Conservation (phyloP, 2,797 vertebrate species). For the Platalea minor region DNA sequence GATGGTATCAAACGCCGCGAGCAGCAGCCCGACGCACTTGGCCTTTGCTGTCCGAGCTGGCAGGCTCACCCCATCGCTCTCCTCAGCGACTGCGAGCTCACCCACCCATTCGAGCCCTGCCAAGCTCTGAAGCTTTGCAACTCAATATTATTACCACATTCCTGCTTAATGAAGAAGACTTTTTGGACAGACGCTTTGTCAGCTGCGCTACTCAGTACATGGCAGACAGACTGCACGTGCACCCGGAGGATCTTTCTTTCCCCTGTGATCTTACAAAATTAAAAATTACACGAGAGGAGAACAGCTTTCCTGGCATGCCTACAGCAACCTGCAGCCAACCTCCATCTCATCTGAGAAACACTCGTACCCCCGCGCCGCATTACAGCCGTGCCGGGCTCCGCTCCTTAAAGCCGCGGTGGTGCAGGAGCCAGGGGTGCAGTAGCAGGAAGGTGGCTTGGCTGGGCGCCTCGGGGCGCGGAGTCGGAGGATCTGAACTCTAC, state of each 20-base stretch:
- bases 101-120: neutral
- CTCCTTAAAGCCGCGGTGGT: neutral
- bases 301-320: neutral
- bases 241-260: neutral
- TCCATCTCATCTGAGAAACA: neutral
- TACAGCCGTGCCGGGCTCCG: neutral
- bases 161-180: neutral
- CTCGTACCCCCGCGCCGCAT: neutral
- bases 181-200: neutral
- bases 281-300: neutral
- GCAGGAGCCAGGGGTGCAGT: neutral
- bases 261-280: neutral
- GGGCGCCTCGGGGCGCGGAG: rapidly evolving
- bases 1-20: neutral
- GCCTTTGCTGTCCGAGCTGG: neutral
- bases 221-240: neutral
- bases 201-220: neutral
- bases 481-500: neutral
- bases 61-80: neutral
- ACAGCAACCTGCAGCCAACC: neutral
- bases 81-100: neutral
- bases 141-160: neutral
- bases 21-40: neutral
- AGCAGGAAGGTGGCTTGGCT: neutral
- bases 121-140: neutral